Base-by-base conservation (phyloP, 1,140 invertebrate genomes). In the Pomacea maculata region DNA sequence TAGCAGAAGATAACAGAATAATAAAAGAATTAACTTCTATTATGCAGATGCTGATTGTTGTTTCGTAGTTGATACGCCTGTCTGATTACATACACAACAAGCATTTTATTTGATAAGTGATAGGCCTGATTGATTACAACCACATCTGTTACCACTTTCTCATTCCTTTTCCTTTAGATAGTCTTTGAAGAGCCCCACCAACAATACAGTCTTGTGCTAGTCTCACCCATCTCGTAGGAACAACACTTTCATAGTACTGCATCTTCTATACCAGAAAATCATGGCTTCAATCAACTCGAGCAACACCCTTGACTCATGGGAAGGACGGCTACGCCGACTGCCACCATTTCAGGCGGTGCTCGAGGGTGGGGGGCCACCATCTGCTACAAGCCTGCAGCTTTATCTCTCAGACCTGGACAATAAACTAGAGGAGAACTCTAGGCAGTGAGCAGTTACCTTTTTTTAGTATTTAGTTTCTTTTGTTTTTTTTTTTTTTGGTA, bases 351-450 rank as follows among this genome's bases (percentile, higher is more conserved):
- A 81, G 25, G 75, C 74, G 11, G 61, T 81, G 29, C 75, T 81
- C 75, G 86, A 83, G 83, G 78, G 73, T n/a, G 55, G 80, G 83
- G 52, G 85, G 80, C 55, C 84, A 82, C 21, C 72, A 81, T 57
- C 77, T 77, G 34, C 67, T 15, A 67, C 85, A 15, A 82, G 81
- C 10, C 71, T 88, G 15, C 84, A 85, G 63, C 75, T 84, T 6
- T 86, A 84, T 63, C 83, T 88, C 12, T 78, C 81, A 78, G 85
- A 87, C 76, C 78, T 88, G 10, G 87, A 88, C 57, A 57, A 74
- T 65, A 82, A 85, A 64, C 80, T 87, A 19, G 86, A 87, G 19
- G 84, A 87, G 61, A 88, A 87, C 75, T 75, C 81, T 52, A 85
- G 83, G 79, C 80, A 87, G 87, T 88, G 83, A 85, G 83, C 80